These are phyloP conservation scores for Baryphthengus martii DNA, from an alignment of 2,113 vertebrate genomes.

Conservation along the genomic window DNA sequence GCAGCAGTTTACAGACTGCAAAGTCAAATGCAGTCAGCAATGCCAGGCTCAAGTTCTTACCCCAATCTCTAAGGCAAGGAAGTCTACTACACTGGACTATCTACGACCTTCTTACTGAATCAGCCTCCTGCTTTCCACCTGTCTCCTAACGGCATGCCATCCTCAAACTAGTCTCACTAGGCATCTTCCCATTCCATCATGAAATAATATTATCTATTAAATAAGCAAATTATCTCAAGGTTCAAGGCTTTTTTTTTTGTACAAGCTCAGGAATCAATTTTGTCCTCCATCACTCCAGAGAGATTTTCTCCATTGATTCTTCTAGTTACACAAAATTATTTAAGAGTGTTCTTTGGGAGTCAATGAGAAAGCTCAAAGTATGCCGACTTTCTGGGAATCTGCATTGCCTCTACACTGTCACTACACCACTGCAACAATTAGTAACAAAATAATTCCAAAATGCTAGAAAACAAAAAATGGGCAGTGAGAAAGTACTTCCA, in stretches of 20 bases:
- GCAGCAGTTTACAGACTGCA: neutral
- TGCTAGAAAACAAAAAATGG: neutral
- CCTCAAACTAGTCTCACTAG: neutral
- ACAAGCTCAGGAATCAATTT: neutral
- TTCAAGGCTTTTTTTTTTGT: neutral
- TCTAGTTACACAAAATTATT: neutral
- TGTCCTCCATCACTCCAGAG: neutral
- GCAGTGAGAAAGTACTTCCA: neutral
- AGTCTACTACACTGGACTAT: neutral
- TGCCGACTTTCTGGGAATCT: neutral
- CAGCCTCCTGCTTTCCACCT: neutral
- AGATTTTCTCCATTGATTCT: neutral
- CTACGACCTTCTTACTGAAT: neutral
- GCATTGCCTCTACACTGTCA: neutral
- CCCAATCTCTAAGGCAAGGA: no score
- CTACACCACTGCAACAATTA: neutral
- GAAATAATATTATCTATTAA: neutral
- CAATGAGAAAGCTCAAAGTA: neutral
- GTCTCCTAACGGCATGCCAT: neutral
- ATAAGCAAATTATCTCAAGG: neutral
- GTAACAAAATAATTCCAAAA: neutral
- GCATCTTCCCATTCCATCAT: neutral
- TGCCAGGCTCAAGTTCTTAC: neutral
- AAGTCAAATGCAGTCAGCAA: neutral
- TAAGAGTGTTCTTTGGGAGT: neutral